phyloP scores from a whole-genome alignment of 2,888 invertebrate species.

The Drosophila borealis region DNA sequence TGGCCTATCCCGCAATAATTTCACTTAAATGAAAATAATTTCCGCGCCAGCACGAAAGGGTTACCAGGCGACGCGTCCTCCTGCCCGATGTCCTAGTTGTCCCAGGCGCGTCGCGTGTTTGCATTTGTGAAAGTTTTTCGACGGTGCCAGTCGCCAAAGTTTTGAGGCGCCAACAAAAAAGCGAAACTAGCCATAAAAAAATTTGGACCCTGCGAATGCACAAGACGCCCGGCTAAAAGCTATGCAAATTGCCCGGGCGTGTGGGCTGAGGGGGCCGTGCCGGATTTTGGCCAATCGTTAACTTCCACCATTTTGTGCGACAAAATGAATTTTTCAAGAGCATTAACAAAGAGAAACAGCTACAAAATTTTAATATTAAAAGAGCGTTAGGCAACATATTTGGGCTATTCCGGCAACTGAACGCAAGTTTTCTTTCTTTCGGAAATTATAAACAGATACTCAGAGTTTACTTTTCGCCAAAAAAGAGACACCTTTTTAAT shows the following conservation, averaged over 20 bases:
- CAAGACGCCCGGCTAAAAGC: constrained; percentile 56
- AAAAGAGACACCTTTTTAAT: too few relatives aligned
- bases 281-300: constrained; percentile 55
- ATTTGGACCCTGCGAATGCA: constrained; percentile 25
- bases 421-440: too few relatives aligned
- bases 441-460: too few relatives aligned
- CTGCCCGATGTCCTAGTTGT: constrained; percentile 5
- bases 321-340: constrained; percentile 48
- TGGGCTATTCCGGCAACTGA: too few relatives aligned
- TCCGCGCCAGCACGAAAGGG: constrained; percentile 45
- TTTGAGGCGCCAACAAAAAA: constrained; percentile 69
- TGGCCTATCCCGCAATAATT: constrained; percentile 39
- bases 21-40: constrained; percentile 61
- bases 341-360: too few relatives aligned
- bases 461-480: too few relatives aligned
- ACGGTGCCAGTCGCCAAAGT: constrained; percentile 72
- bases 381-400: background rate
- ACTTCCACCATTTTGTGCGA: constrained; percentile 44
- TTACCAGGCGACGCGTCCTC: constrained; percentile 23
- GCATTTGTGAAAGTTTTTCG: constrained; percentile 47
- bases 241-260: constrained; percentile 63
- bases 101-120: constrained; percentile 55
- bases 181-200: constrained; percentile 37
- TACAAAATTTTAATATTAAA: too few relatives aligned
- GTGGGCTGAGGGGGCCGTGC: background rate